These are phyloP conservation scores for Epinotia nisella DNA, from an alignment of 2,888 invertebrate genomes.

Conservation along the genomic window DNA sequence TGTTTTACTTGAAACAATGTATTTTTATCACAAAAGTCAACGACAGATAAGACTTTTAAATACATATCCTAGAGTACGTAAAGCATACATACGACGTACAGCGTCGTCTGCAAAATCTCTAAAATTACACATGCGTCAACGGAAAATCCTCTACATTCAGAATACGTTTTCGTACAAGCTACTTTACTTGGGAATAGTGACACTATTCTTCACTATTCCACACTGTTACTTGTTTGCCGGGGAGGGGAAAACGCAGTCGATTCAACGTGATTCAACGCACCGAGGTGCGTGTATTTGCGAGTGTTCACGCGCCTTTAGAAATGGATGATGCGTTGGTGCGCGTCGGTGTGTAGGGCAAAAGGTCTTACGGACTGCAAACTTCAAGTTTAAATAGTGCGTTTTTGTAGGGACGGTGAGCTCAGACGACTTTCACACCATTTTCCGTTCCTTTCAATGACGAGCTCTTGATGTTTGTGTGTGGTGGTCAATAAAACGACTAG, in stretches of 20 bases:
- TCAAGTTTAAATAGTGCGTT: slow-evolving; percentile 10
- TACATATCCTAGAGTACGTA: not conserved
- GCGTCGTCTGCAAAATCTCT: slow-evolving; percentile 2
- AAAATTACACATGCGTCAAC: slow-evolving; percentile 11
- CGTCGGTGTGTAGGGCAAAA: slow-evolving; percentile 57
- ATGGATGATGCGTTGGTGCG: slow-evolving; percentile 77
- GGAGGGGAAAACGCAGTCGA: slow-evolving; percentile 61
- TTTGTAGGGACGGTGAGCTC: slow-evolving; percentile 37
- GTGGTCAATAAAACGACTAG: slow-evolving; percentile 24
- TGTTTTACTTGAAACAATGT: too few relatives aligned
- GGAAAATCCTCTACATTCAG: slow-evolving; percentile 5
- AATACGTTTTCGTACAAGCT: slow-evolving; percentile 24
- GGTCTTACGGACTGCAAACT: not conserved
- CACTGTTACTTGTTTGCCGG: slow-evolving; percentile 57
- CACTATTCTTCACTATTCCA: slow-evolving; percentile 24
- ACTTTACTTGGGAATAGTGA: slow-evolving; percentile 31
- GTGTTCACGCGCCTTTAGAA: slow-evolving; percentile 79
- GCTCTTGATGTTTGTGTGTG: slow-evolving; percentile 15
- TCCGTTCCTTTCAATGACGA: slow-evolving; percentile 43
- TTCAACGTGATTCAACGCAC: slow-evolving; percentile 81
- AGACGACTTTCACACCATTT: slow-evolving; percentile 64
- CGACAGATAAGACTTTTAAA: too few relatives aligned
- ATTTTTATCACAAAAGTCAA: too few relatives aligned
- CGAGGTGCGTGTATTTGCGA: slow-evolving; percentile 80
- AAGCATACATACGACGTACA: not conserved